Evolutionary conservation across 2,113 vertebrate genomes (phyloP).

Genomic region (Lucifuga dentata): DNA sequence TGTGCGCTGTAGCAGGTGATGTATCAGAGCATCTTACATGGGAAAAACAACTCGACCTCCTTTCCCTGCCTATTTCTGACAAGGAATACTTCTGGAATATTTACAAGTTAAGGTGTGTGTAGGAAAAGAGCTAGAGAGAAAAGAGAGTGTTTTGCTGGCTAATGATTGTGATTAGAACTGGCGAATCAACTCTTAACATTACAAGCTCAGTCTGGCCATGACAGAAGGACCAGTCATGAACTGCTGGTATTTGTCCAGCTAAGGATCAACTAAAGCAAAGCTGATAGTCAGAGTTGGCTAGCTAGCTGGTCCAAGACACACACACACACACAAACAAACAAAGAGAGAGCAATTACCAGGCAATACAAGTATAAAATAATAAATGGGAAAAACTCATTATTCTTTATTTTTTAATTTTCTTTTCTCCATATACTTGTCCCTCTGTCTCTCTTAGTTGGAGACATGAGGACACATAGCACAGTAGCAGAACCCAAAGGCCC

Average conservation of each 20-base stretch:
- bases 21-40: neutral
- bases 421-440: slow-evolving; percentile 39
- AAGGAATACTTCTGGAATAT: neutral
- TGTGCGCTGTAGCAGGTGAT: too few species aligned
- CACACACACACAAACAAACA: slow-evolving; percentile 6
- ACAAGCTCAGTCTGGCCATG: slow-evolving; percentile 24
- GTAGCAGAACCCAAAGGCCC: slow-evolving; percentile 52
- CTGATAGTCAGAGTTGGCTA: too few species aligned
- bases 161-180: slow-evolving; percentile 33
- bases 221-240: slow-evolving; percentile 16
- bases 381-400: too few species aligned
- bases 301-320: slow-evolving; percentile 24
- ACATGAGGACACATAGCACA: slow-evolving; percentile 36
- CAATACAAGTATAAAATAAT: too few species aligned
- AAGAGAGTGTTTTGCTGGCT: slow-evolving; percentile 23
- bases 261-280: too few species aligned
- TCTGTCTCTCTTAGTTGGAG: slow-evolving; percentile 12
- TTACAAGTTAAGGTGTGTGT: slow-evolving; percentile 17
- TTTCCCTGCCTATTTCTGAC: neutral
- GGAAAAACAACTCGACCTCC: neutral
- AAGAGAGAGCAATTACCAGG: too few species aligned
- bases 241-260: too few species aligned
- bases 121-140: slow-evolving; percentile 16
- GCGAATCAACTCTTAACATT: slow-evolving; percentile 55
- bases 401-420: slow-evolving; percentile 16